A percentile compares a stretch with the other conserved stretches of the same genome.
Evolutionary conservation across 2,888 invertebrate species (phyloP).

Genomic region (Anorthoa munda): DNA sequence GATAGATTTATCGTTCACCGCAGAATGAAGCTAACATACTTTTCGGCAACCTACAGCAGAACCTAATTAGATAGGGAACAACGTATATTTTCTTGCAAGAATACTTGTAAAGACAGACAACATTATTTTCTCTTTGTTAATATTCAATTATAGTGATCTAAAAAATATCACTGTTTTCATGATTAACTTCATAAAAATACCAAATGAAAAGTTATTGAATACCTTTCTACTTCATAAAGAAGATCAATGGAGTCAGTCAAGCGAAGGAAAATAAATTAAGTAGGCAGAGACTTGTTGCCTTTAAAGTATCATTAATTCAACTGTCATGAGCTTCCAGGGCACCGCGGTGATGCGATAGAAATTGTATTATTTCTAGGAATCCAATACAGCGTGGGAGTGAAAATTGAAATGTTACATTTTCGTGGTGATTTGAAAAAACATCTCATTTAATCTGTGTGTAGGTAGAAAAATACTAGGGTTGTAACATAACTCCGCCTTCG

Average conservation of each 20-base stretch:
- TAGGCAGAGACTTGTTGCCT: constrained; percentile 64
- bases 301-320: constrained; percentile 65
- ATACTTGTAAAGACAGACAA: neutral
- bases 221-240: constrained; percentile 62
- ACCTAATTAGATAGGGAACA: constrained; percentile 28
- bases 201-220: constrained; percentile 55
- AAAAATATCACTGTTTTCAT: constrained; percentile 44
- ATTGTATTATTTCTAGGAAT: constrained; percentile 37
- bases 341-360: constrained; percentile 37
- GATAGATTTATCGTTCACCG: constrained; percentile 19
- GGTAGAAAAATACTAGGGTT: no score
- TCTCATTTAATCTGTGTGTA: no score
- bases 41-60: constrained; percentile 14
- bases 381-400: neutral
- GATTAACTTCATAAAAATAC: constrained; percentile 48
- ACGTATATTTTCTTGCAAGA: constrained; percentile 16
- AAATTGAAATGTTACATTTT: neutral
- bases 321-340: constrained; percentile 57
- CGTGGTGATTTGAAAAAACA: neutral
- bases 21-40: constrained; percentile 30
- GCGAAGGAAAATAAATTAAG: constrained; percentile 62
- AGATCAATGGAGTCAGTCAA: constrained; percentile 63
- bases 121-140: constrained; percentile 16
- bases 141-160: constrained; percentile 27
- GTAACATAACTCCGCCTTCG: no score